phyloP scores from a whole-genome alignment of 1,140 invertebrate genomes.

The Brachionus angularis region DNA sequence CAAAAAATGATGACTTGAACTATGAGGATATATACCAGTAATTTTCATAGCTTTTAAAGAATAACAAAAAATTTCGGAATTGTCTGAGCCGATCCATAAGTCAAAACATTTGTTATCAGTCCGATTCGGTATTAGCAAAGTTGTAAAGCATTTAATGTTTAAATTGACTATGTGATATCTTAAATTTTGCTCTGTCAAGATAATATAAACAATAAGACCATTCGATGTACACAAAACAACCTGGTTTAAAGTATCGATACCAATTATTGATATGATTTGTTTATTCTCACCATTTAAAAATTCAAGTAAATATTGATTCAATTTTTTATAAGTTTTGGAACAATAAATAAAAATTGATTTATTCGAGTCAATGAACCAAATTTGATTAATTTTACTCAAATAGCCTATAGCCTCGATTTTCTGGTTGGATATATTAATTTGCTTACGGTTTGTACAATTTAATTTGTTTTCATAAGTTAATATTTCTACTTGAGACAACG shows the following conservation, averaged over 20 bases:
- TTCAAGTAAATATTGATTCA: conserved; percentile 27
- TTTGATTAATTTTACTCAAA: conserved; percentile 23
- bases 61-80: conserved; percentile 12
- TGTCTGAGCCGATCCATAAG: background rate
- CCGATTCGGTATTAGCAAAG: background rate
- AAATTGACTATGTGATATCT: conserved; percentile 14
- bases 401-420: background rate
- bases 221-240: background rate
- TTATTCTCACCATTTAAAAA: too few relatives aligned
- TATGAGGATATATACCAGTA: conserved; percentile 1
- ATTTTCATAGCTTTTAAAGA: conserved; percentile 19
- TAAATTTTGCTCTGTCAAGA: conserved; percentile 4
- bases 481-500: conserved; percentile 16
- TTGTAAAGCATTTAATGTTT: background rate
- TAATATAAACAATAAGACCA: conserved; percentile 19
- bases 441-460: conserved; percentile 24
- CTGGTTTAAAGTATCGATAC: background rate
- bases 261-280: background rate
- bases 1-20: conserved; percentile 14
- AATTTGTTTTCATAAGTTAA: conserved; percentile 39
- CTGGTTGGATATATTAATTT: conserved; percentile 21
- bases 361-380: conserved; percentile 38
- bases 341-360: conserved; percentile 34
- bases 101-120: background rate
- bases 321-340: conserved; percentile 24